A percentile compares a stretch with the other conserved stretches of the same genome.
These are phyloP conservation scores for Oryzias celebensis DNA, from an alignment of 2,113 vertebrate species.

Conservation along the genomic window DNA sequence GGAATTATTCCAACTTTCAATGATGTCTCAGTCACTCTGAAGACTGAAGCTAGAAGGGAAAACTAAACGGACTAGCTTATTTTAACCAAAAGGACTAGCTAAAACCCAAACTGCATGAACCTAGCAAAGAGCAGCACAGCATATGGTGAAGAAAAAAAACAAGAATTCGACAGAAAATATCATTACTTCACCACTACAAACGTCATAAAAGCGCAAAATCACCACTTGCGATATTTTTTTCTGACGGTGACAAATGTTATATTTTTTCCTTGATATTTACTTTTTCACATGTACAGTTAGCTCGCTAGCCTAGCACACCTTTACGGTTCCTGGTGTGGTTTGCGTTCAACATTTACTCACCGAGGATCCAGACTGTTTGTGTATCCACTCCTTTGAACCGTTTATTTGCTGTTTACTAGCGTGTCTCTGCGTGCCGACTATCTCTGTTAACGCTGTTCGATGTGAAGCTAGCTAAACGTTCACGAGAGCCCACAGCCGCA, in stretches of 20 bases:
- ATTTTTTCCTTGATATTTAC: conserved; percentile 4
- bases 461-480: conserved; percentile 59
- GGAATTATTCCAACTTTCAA: no score
- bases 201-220: neutral
- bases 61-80: no score
- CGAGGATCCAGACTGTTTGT: neutral
- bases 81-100: no score
- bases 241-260: conserved; percentile 3
- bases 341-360: conserved; percentile 48
- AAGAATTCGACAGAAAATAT: no score
- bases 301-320: conserved; percentile 33
- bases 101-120: no score
- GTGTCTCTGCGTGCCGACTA: neutral
- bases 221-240: neutral
- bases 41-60: no score
- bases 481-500: conserved; percentile 41
- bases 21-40: no score
- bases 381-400: neutral
- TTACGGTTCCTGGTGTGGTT: neutral
- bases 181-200: no score
- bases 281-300: conserved; percentile 54
- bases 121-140: no score
- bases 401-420: neutral
- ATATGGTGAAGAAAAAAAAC: no score
- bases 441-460: conserved; percentile 6